Percentiles rank a stretch among this genome's conserved stretches.
Conservation (phyloP, 2,113 vertebrate species). For the Apteryx mantelli region DNA sequence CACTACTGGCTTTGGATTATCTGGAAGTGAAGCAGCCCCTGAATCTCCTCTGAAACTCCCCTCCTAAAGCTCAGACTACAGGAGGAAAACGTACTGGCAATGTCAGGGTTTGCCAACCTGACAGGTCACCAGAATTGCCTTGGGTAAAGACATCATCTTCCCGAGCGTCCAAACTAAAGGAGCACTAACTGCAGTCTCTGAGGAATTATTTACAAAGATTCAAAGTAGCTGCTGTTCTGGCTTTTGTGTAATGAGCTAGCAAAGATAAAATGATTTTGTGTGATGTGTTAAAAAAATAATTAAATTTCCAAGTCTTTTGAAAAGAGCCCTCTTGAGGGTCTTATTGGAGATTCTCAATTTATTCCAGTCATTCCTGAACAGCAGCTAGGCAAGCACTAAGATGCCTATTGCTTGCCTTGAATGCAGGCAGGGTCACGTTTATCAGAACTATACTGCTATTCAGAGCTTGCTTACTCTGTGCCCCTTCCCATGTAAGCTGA, state of each 20-base stretch:
- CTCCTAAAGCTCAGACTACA: neutral
- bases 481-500: neutral
- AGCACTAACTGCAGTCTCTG: neutral
- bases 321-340: neutral
- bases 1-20: neutral
- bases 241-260: neutral
- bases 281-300: neutral
- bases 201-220: neutral
- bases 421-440: neutral
- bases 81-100: neutral
- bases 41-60: neutral
- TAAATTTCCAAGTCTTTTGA: neutral
- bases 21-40: neutral
- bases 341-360: neutral
- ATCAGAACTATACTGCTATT: neutral
- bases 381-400: neutral
- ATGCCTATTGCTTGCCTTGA: neutral
- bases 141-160: neutral
- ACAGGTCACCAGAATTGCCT: conserved; percentile 25
- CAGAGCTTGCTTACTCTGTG: neutral
- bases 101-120: neutral
- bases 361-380: neutral
- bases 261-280: neutral
- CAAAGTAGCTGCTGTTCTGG: neutral
- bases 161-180: neutral